Conservation (phyloP, 2,888 invertebrate genomes). For the Drosophila basisetae region DNA sequence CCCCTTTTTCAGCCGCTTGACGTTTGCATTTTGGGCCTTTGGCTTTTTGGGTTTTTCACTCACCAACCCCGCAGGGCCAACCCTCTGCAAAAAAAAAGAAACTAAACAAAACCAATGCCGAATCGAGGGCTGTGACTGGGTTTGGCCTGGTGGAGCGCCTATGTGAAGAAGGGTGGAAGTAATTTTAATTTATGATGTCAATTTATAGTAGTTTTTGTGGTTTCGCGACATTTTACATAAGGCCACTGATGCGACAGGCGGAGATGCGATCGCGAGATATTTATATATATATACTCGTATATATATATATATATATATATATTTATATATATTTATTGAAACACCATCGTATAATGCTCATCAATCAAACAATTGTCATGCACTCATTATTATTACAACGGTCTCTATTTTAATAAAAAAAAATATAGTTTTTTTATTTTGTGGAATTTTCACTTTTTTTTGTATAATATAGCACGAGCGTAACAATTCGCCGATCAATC, state of each 20-base stretch:
- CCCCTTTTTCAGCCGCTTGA: constrained; percentile 74
- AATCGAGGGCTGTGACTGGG: constrained; percentile 67
- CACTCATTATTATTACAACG: constrained; percentile 15
- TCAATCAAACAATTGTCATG: constrained; percentile 71
- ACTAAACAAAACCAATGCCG: constrained; percentile 29
- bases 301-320: neutral
- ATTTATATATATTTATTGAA: neutral
- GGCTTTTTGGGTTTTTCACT: constrained; percentile 47
- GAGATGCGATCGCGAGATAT: constrained; percentile 21
- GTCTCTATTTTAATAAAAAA: constrained; percentile 58
- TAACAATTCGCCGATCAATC: constrained; percentile 67
- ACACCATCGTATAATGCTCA: constrained; percentile 29
- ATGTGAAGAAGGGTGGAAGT: constrained; percentile 85
- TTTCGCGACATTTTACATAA: constrained; percentile 61
- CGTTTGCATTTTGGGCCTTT: constrained; percentile 46
- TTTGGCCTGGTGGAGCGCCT: constrained; percentile 66
- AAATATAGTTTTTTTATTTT: constrained; percentile 50
- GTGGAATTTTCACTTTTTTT: constrained; percentile 38
- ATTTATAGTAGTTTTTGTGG: constrained; percentile 80
- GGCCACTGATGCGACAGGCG: constrained; percentile 2
- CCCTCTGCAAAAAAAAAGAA: constrained; percentile 39
- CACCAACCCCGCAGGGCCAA: constrained; percentile 63
- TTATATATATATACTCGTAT: neutral
- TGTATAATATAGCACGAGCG: constrained; percentile 73
- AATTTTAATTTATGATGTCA: constrained; percentile 85